Evolutionary conservation across 1,140 invertebrate species (phyloP).

Genomic region (Daktulosphaira vitifoliae): DNA sequence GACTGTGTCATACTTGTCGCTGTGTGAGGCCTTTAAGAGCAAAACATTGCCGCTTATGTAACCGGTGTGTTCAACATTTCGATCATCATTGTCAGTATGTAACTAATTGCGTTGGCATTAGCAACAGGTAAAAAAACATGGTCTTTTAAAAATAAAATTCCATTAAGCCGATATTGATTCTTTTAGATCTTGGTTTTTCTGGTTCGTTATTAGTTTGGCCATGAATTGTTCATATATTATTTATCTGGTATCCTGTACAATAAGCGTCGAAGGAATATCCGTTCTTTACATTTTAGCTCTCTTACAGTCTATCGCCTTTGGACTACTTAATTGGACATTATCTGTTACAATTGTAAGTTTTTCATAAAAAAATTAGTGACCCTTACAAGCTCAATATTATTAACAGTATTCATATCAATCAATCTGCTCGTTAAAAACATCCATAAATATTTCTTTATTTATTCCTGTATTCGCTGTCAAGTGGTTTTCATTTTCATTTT

Average conservation of each 20-base stretch:
- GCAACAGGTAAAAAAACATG: constrained; percentile 52
- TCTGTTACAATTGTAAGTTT: constrained; percentile 73
- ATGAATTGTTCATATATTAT: constrained; percentile 78
- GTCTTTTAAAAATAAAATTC: constrained; percentile 4
- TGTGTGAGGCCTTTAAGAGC: constrained; percentile 75
- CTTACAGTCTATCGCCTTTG: constrained; percentile 72
- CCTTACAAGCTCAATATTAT: too few relatives aligned
- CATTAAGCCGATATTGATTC: constrained; percentile 1
- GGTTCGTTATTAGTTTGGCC: constrained; percentile 76
- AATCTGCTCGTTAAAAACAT: too few relatives aligned
- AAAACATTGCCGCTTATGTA: constrained; percentile 86
- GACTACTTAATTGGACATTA: constrained; percentile 74
- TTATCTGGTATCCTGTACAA: constrained; percentile 79
- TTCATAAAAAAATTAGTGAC: too few relatives aligned
- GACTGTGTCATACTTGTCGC: constrained; percentile 82
- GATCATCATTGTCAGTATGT: constrained; percentile 94
- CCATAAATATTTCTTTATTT: too few relatives aligned
- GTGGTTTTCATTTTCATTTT: too few relatives aligned
- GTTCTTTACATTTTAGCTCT: constrained; percentile 69
- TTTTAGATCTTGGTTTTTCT: constrained; percentile 78
- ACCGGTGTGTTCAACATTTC: constrained; percentile 83
- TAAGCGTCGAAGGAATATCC: constrained; percentile 75
- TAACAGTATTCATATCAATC: too few relatives aligned
- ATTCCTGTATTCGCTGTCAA: too few relatives aligned
- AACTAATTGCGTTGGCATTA: constrained; percentile 81